Evolutionary conservation across 1,140 invertebrate genomes (phyloP).

Genomic region (Aplysia californica): DNA sequence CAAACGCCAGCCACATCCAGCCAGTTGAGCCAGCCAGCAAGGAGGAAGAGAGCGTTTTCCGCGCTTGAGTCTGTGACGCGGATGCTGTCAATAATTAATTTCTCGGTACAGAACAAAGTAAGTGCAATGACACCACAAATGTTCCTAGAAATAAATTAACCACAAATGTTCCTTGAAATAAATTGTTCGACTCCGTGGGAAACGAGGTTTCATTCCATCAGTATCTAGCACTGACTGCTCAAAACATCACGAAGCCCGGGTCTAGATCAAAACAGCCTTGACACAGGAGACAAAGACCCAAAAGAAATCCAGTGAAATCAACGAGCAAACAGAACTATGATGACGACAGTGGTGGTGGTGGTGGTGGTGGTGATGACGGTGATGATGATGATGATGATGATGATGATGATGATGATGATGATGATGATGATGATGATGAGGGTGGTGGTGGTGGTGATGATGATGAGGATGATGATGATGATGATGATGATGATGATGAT

Average conservation of each 20-base stretch:
- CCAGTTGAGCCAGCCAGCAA: too few relatives aligned
- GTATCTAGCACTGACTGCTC: too few relatives aligned
- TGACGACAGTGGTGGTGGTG: neutral
- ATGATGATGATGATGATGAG: conserved; percentile 2
- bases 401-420: conserved; percentile 7
- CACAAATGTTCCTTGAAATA: too few relatives aligned
- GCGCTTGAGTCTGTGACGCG: too few relatives aligned
- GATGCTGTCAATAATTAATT: too few relatives aligned
- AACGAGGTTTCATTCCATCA: neutral
- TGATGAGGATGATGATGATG: neutral
- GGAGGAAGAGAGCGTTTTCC: too few relatives aligned
- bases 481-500: neutral
- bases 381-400: conserved; percentile 8
- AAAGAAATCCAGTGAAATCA: neutral
- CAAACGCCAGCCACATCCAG: too few relatives aligned
- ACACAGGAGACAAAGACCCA: neutral
- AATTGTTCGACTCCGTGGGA: neutral
- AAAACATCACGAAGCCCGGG: too few relatives aligned
- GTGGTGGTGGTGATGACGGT: neutral
- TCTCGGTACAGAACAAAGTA: too few relatives aligned
- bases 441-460: neutral
- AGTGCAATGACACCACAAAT: too few relatives aligned
- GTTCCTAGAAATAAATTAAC: too few relatives aligned
- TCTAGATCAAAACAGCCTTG: neutral
- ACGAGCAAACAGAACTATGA: neutral